phyloP scores from a whole-genome alignment of 2,888 invertebrate genomes.

The Cerceris rybyensis region DNA sequence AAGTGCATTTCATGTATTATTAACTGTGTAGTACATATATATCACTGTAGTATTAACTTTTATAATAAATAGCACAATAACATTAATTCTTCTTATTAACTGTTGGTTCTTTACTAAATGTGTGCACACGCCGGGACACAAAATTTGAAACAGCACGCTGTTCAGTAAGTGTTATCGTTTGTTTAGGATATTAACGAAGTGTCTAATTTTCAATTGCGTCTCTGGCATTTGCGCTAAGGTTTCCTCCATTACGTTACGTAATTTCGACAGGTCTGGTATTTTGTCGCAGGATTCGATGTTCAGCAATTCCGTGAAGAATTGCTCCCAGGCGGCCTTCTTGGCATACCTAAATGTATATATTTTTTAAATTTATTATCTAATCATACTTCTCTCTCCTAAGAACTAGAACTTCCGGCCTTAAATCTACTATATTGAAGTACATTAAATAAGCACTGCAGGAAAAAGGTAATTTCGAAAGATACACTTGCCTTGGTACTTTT shows the following conservation, averaged over 20 bases:
- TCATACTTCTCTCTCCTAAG: not conserved
- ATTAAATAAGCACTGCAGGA: no score
- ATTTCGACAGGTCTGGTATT: slow-evolving; percentile 88
- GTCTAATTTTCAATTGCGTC: slow-evolving; percentile 72
- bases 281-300: slow-evolving; percentile 91
- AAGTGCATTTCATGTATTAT: slow-evolving; percentile 63
- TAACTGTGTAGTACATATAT: slow-evolving; percentile 64
- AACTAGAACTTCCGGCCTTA: not conserved
- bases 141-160: slow-evolving; percentile 48
- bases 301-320: slow-evolving; percentile 90
- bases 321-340: slow-evolving; percentile 89
- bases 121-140: slow-evolving; percentile 67
- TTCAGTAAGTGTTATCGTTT: slow-evolving; percentile 80
- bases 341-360: slow-evolving; percentile 83
- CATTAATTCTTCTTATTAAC: slow-evolving; percentile 72
- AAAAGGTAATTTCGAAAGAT: not conserved
- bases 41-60: slow-evolving; percentile 68
- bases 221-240: slow-evolving; percentile 74
- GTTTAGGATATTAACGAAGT: slow-evolving; percentile 78
- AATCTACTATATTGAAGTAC: no score
- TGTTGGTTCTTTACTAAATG: slow-evolving; percentile 71
- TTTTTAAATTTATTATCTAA: not conserved
- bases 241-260: slow-evolving; percentile 80
- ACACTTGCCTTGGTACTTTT: slow-evolving; percentile 86
- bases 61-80: slow-evolving; percentile 78